Conservation (phyloP, 2,888 invertebrate species). For the Drosophila hawaiiensis region DNA sequence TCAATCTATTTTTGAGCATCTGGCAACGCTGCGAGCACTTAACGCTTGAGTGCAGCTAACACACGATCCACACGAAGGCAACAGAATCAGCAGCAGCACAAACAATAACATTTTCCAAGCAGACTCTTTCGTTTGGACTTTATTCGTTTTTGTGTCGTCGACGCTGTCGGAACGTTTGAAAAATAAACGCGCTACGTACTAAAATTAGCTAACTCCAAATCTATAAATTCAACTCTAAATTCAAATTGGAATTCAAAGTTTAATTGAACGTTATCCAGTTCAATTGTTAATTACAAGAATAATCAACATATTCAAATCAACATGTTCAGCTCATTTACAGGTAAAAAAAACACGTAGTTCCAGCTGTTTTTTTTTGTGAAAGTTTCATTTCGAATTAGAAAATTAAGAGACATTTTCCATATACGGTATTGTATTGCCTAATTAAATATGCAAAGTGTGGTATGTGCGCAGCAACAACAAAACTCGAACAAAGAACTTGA, state of each 20-base stretch:
- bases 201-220: constrained; percentile 43
- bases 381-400: constrained; percentile 55
- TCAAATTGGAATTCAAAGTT: constrained; percentile 28
- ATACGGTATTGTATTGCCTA: constrained; percentile 2
- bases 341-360: constrained; percentile 68
- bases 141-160: constrained; percentile 79
- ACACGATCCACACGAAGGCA: constrained; percentile 42
- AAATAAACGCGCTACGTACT: constrained; percentile 66
- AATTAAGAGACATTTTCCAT: constrained; percentile 44
- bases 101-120: constrained; percentile 46
- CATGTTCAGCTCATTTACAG: constrained; percentile 85
- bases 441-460: constrained; percentile 37
- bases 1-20: background rate
- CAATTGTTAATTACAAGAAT: constrained; percentile 25
- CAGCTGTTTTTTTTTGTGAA: constrained; percentile 54
- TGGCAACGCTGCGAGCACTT: constrained; percentile 25
- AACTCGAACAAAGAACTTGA: background rate
- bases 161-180: constrained; percentile 74
- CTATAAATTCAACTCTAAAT: constrained; percentile 30
- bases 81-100: constrained; percentile 32
- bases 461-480: constrained; percentile 17
- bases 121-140: constrained; percentile 62
- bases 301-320: constrained; percentile 48
- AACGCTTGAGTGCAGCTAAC: constrained; percentile 38
- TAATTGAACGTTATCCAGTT: constrained; percentile 11